A percentile compares a stretch with the other conserved stretches of the same genome.
Evolutionary conservation across 92 coral and sea anemone species (phyloP).

Genomic region (Umimayanthus chanpuru): DNA sequence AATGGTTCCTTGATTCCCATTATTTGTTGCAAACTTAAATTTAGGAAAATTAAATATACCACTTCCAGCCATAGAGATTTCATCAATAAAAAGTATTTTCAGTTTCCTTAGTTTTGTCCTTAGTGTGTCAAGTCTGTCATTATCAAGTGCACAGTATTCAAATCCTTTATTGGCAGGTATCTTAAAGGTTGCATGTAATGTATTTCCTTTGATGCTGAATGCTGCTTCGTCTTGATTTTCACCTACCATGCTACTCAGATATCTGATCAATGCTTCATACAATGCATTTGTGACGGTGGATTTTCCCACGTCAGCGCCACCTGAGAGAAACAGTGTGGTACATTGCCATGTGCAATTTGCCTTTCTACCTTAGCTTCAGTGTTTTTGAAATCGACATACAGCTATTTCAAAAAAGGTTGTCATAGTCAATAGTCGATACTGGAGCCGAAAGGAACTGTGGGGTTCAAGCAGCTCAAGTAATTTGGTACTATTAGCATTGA

Average conservation of each 20-base stretch:
- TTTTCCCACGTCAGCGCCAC: conserved; percentile 71
- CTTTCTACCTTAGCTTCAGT: no score
- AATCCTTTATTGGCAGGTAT: conserved; percentile 61
- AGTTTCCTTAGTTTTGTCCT: conserved; percentile 51
- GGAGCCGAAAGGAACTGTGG: no score
- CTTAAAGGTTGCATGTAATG: conserved; percentile 52
- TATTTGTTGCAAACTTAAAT: conserved; percentile 51
- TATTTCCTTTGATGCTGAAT: conserved; percentile 56
- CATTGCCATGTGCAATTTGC: no score
- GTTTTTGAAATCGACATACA: no score
- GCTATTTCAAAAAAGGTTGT: no score
- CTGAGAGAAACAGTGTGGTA: conserved; percentile 51
- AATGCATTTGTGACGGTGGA: conserved; percentile 55
- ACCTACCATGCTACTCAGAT: conserved; percentile 46
- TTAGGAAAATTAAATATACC: conserved; percentile 54
- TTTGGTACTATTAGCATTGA: no score
- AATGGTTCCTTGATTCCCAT: conserved; percentile 53
- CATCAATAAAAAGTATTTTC: conserved; percentile 50
- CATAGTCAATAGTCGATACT: no score
- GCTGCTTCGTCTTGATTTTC: conserved; percentile 50
- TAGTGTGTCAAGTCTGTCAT: conserved; percentile 41
- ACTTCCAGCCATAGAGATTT: conserved; percentile 58
- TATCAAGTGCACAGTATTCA: conserved; percentile 47
- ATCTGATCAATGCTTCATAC: conserved; percentile 56
- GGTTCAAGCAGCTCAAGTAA: no score